Percentiles rank a stretch among this genome's conserved stretches.
These are phyloP conservation scores for Ophioderma brevispina DNA, from an alignment of 35 echinoderm and acorn worm genomes.

Conservation along the genomic window DNA sequence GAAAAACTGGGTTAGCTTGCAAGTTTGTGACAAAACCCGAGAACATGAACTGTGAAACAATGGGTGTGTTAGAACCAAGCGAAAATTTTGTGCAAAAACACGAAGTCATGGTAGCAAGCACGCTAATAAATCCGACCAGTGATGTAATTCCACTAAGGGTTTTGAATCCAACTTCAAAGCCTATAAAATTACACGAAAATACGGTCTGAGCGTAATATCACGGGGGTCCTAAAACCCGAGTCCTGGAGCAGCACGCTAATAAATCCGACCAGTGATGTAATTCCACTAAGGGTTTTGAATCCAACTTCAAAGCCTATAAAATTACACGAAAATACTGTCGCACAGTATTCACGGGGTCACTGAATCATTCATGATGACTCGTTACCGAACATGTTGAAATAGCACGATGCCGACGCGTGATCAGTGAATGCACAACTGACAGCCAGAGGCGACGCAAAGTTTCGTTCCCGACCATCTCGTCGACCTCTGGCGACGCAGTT, in stretches of 20 bases:
- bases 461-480: slow-evolving; percentile 17
- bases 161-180: neutral
- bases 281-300: neutral
- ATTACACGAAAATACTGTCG: too few species aligned
- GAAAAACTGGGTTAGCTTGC: neutral
- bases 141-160: neutral
- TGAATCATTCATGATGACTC: neutral
- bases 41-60: too few species aligned
- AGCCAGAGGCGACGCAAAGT: too few species aligned
- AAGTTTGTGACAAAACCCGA: neutral
- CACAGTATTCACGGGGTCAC: too few species aligned
- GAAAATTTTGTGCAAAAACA: neutral
- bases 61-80: neutral
- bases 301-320: neutral
- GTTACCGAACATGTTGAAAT: neutral
- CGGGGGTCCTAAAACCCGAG: too few species aligned
- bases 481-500: slow-evolving; percentile 3
- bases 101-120: neutral
- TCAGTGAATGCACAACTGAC: too few species aligned
- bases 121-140: neutral
- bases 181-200: neutral
- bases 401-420: too few species aligned
- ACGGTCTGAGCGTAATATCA: neutral
- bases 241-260: too few species aligned
- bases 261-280: neutral